Conservation (phyloP, 2,113 vertebrate genomes). For the Neodon shergylaensis region DNA sequence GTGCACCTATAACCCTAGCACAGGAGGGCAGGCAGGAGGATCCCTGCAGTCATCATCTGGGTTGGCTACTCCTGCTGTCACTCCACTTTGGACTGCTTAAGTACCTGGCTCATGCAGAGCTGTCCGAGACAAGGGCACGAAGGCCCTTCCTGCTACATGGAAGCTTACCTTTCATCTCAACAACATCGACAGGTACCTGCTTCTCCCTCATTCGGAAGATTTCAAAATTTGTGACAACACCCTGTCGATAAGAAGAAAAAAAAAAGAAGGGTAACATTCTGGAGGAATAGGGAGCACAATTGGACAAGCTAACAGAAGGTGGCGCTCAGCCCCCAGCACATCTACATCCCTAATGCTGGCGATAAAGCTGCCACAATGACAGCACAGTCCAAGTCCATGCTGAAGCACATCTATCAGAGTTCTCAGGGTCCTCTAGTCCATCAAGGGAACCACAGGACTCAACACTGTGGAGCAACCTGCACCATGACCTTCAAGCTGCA, state of each 20-base stretch:
- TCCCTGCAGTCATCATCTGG: too few species aligned
- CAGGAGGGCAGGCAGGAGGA: not conserved
- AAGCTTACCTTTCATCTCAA: slow-evolving; percentile 97
- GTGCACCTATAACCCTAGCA: not conserved
- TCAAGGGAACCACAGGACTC: not conserved
- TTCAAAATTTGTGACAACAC: slow-evolving; percentile 99
- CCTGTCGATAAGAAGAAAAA: slow-evolving; percentile 83
- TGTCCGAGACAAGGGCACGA: not conserved
- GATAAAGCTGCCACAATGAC: too few species aligned
- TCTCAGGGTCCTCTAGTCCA: fast-evolving
- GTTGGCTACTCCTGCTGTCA: not conserved
- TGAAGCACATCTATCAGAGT: not conserved
- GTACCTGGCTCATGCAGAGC: not conserved
- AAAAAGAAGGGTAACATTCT: not conserved
- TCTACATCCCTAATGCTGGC: not conserved
- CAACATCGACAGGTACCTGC: slow-evolving; percentile 98
- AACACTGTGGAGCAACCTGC: too few species aligned
- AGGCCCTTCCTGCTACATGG: not conserved
- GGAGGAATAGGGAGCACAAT: not conserved
- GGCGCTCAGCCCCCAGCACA: too few species aligned
- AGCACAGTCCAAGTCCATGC: not conserved
- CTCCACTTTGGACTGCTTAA: not conserved
- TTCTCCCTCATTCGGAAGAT: slow-evolving; percentile 99
- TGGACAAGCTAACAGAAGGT: not conserved
- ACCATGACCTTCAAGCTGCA: not conserved